phyloP scores from a whole-genome alignment of 2,797 vertebrate species.

The Poecile montanus region DNA sequence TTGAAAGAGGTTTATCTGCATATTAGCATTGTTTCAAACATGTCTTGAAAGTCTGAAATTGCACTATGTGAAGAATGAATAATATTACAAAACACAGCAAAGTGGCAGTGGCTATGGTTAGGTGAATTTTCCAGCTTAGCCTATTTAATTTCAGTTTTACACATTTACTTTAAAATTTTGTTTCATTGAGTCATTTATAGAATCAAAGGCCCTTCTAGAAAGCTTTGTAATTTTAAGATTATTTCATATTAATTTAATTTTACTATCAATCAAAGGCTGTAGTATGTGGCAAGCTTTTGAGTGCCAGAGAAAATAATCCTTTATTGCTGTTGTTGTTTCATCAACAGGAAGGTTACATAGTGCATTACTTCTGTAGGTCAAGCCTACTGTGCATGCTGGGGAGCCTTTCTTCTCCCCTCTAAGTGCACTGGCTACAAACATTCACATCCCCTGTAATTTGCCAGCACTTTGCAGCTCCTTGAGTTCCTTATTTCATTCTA shows the following conservation, averaged over 20 bases:
- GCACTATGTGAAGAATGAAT: neutral
- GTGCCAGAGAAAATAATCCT: conserved; percentile 37
- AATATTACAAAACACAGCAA: neutral
- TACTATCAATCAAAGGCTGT: conserved; percentile 42
- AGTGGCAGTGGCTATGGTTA: neutral
- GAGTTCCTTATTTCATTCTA: neutral
- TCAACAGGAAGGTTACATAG: conserved; percentile 12
- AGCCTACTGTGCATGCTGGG: conserved; percentile 9
- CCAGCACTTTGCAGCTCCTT: neutral
- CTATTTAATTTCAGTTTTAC: conserved; percentile 15
- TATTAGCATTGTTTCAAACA: neutral
- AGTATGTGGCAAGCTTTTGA: neutral
- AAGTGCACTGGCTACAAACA: neutral
- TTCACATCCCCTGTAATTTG: neutral
- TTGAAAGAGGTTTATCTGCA: neutral
- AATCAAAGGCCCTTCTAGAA: conserved; percentile 51
- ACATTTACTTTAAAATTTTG: conserved; percentile 19
- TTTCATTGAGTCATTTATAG: conserved; percentile 4
- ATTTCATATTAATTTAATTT: conserved; percentile 61
- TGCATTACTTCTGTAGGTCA: neutral
- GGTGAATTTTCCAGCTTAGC: neutral
- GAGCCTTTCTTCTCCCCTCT: conserved; percentile 29
- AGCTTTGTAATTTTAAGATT: conserved; percentile 62
- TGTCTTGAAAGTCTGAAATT: neutral
- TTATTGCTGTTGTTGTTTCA: conserved; percentile 54